Evolutionary conservation across 2,888 invertebrate genomes (phyloP).

Genomic region (Epinotia demarniana): DNA sequence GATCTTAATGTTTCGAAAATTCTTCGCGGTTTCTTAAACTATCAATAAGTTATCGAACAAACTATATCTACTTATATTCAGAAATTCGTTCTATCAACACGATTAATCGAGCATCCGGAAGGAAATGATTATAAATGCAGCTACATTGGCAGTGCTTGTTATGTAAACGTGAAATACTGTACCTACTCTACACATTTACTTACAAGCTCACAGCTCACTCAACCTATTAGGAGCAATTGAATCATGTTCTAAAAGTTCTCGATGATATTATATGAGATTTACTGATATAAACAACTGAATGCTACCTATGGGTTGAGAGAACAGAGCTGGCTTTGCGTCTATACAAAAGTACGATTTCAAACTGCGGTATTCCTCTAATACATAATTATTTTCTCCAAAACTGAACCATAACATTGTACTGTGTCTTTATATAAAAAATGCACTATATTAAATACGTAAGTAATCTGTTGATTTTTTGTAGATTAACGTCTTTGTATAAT

Average conservation of each 20-base stretch:
- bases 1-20: no score
- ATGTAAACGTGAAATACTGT: constrained; percentile 29
- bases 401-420: no score
- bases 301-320: background rate
- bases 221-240: background rate
- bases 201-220: background rate
- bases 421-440: no score
- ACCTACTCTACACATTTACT: background rate
- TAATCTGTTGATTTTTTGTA: background rate
- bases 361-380: no score
- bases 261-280: background rate
- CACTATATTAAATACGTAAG: no score
- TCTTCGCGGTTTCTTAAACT: background rate
- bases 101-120: constrained; percentile 20
- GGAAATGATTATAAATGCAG: constrained; percentile 30
- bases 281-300: background rate
- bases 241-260: constrained; percentile 20
- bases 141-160: constrained; percentile 19
- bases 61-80: background rate
- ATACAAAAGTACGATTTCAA: no score
- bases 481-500: no score
- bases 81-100: constrained; percentile 12
- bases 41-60: background rate
- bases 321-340: background rate
- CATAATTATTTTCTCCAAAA: no score